These are phyloP conservation scores for Pheosia tremula DNA, from an alignment of 2,888 invertebrate genomes.

Conservation along the genomic window DNA sequence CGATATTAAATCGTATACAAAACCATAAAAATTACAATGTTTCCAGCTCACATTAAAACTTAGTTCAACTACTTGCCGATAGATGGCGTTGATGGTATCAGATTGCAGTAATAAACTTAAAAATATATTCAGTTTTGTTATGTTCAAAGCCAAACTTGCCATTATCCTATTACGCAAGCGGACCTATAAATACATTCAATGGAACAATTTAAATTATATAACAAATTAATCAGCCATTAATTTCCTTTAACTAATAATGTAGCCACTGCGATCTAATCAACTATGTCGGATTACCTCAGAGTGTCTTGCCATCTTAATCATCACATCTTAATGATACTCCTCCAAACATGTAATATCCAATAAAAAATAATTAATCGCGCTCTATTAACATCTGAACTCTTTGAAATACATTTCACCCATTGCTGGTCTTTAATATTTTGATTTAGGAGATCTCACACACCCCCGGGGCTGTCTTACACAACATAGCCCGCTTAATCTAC, in stretches of 20 bases:
- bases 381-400: constrained; percentile 17
- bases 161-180: background rate
- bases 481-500: constrained; percentile 12
- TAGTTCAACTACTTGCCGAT: constrained; percentile 18
- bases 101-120: background rate
- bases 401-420: constrained; percentile 19
- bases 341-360: constrained; percentile 9
- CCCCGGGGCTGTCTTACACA: constrained; percentile 32
- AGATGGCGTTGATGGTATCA: constrained; percentile 27
- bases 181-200: no score
- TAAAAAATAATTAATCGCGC: constrained; percentile 7
- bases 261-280: background rate
- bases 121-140: background rate
- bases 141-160: background rate
- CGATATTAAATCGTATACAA: no score
- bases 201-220: background rate
- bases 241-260: background rate
- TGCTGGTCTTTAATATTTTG: constrained; percentile 24
- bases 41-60: background rate
- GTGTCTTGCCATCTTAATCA: constrained; percentile 3
- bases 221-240: background rate
- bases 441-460: constrained; percentile 33
- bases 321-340: constrained; percentile 3
- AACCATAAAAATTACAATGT: background rate
- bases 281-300: background rate